Evolutionary conservation across 2,888 invertebrate genomes (phyloP).

Genomic region (Cheilosia impressa): DNA sequence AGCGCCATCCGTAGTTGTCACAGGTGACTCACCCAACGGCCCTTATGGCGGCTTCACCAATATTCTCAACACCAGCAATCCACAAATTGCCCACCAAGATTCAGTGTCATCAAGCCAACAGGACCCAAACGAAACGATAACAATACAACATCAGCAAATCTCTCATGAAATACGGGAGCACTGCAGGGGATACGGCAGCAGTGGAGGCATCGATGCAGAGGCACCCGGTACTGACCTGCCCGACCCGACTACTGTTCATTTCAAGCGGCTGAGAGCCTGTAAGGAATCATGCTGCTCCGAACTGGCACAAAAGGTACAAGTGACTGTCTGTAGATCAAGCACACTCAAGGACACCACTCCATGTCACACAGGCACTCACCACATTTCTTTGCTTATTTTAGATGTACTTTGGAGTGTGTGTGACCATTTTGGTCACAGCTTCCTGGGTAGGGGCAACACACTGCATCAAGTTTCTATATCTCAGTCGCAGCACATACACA

Average conservation of each 20-base stretch:
- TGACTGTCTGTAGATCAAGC: conserved; percentile 22
- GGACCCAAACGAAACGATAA: conserved; percentile 84
- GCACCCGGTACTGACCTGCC: conserved; percentile 78
- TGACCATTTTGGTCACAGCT: conserved; percentile 93
- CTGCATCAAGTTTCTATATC: conserved; percentile 93
- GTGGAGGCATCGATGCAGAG: conserved; percentile 79
- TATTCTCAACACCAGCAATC: conserved; percentile 83
- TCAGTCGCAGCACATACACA: conserved; percentile 83
- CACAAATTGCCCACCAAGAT: conserved; percentile 85
- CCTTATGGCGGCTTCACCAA: conserved; percentile 84
- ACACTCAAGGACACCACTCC: neutral
- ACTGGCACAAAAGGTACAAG: conserved; percentile 90
- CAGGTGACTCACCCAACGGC: conserved; percentile 86
- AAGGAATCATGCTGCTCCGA: conserved; percentile 92
- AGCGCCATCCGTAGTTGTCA: conserved; percentile 89
- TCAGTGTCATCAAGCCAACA: conserved; percentile 87
- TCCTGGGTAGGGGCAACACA: conserved; percentile 97
- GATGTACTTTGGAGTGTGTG: conserved; percentile 95
- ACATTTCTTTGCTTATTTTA: conserved; percentile 82
- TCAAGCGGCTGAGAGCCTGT: conserved; percentile 84
- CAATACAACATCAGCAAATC: conserved; percentile 77
- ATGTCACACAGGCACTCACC: neutral
- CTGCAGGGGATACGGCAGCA: conserved; percentile 76
- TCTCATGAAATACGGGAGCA: conserved; percentile 76
- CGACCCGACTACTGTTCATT: conserved; percentile 79